Percentiles rank a stretch among this genome's conserved stretches.
Evolutionary conservation across 2,888 invertebrate genomes (phyloP).

Genomic region (Pilophorus perplexus): DNA sequence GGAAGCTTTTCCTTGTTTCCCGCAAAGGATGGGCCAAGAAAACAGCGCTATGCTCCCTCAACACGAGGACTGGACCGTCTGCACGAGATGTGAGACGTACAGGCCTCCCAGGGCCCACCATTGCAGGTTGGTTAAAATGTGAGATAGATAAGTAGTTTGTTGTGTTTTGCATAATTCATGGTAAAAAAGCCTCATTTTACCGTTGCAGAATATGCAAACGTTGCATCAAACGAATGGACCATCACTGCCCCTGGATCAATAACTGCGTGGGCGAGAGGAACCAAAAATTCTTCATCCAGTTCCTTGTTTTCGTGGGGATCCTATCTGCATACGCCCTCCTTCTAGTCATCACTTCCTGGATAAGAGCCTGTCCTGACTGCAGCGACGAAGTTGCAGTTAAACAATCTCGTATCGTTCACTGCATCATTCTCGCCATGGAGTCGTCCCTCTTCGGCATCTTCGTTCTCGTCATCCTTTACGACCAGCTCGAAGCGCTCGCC

Average conservation of each 20-base stretch:
- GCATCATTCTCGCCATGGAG: conserved; percentile 75
- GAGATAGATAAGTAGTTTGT: no score
- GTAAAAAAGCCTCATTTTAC: no score
- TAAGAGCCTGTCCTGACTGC: conserved; percentile 67
- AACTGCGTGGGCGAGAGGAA: conserved; percentile 90
- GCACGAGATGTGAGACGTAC: conserved; percentile 76
- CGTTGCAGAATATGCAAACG: conserved; percentile 81
- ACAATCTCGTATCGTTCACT: conserved; percentile 76
- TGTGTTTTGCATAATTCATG: no score
- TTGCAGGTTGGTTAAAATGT: no score
- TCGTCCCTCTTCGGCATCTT: conserved; percentile 83
- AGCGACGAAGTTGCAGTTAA: conserved; percentile 63
- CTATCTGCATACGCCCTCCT: conserved; percentile 58
- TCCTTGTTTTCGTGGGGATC: conserved; percentile 74
- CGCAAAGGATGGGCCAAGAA: conserved; percentile 19
- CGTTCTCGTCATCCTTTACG: conserved; percentile 80
- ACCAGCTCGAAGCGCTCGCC: conserved; percentile 79
- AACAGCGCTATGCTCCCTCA: conserved; percentile 47
- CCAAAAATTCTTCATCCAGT: conserved; percentile 88
- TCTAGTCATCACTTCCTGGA: conserved; percentile 71
- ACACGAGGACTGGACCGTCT: conserved; percentile 71
- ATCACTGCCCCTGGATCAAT: conserved; percentile 90
- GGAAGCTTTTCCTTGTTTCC: conserved; percentile 48
- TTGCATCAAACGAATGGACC: conserved; percentile 78
- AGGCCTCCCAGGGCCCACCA: conserved; percentile 83